Base-by-base conservation (phyloP, 2,888 invertebrate genomes). In the Philaethria dido region DNA sequence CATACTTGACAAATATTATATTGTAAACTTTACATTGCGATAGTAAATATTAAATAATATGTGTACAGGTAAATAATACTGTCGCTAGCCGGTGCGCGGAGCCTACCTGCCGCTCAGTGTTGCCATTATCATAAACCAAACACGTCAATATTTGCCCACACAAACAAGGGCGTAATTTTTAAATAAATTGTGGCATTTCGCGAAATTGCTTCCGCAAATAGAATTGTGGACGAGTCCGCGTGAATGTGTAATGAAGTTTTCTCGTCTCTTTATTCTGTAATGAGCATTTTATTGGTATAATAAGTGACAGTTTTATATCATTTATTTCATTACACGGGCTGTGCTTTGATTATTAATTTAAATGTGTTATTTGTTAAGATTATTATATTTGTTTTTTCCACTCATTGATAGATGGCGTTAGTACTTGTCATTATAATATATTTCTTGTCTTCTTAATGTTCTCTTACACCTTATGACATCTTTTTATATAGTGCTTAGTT, bases 41-140 rank as follows among this genome's bases (percentile, higher is more conserved):
- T 77, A 77, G 90, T 87, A 92, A 92, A 92, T 91, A 92, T 90
- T 90, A 91, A 90, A 90, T 89, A 88, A 89, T 89, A 84, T 90
- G 88, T 89, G 83, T 87, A 80, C 86, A 79, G 83, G 84, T 86
- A 89, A 89, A 91, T 89, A 89, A 87, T 87, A 85, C 79, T 85
- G 89, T 89, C 86, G 87, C 87, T 90, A 87, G 89, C 83, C 79
- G 77, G 78, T 72, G 75, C 70, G 70, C 75, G 77, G 74, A 73
- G 82, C 82, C 79, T 88, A 87, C 89, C 88, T 88, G 88, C 78
- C 84, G 82, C 81, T 84, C 88, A 84, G 86, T 90, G 91, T 89
- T 92, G 88, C 92, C 86, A 93, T 92, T 93, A 93, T 92, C 92
- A 89, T 92, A 92, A 92, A 89, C 91, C 93, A 93, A 93, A 93